phyloP scores from a whole-genome alignment of 2,797 vertebrate species.

The Clamator glandarius region DNA sequence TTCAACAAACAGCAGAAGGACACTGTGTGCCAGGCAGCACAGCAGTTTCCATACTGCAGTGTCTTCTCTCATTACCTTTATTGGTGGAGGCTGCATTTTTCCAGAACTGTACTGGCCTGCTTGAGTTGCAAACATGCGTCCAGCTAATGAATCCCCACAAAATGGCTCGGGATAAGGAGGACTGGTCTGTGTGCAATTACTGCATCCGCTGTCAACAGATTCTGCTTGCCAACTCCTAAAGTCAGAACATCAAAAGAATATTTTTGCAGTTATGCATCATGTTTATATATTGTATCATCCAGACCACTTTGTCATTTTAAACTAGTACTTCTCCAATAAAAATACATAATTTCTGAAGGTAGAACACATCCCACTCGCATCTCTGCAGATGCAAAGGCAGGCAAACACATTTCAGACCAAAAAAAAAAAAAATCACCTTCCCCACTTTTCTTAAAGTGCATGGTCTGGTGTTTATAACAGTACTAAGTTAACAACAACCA shows the following conservation, averaged over 20 bases:
- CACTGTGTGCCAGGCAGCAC: accelerated
- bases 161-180: slow-evolving; percentile 84
- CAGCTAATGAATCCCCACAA: slow-evolving; percentile 78
- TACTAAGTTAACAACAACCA: not conserved
- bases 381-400: not conserved
- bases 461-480: not conserved
- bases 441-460: not conserved
- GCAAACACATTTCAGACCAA: not conserved
- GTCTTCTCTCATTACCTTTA: slow-evolving; percentile 82
- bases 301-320: not conserved
- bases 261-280: not conserved
- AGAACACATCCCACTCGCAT: not conserved
- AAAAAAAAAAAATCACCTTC: not conserved
- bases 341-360: not conserved
- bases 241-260: not conserved
- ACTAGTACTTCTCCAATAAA: not conserved
- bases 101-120: slow-evolving; percentile 80
- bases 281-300: not conserved
- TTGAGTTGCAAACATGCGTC: slow-evolving; percentile 76
- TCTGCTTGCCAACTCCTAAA: slow-evolving; percentile 96
- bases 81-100: slow-evolving; percentile 68
- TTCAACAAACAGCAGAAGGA: not conserved
- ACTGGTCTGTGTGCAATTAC: slow-evolving; percentile 88
- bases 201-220: slow-evolving; percentile 94
- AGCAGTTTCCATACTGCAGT: not conserved